Conservation (phyloP, 2,888 invertebrate species). For the Lepidochrysops patricia region DNA sequence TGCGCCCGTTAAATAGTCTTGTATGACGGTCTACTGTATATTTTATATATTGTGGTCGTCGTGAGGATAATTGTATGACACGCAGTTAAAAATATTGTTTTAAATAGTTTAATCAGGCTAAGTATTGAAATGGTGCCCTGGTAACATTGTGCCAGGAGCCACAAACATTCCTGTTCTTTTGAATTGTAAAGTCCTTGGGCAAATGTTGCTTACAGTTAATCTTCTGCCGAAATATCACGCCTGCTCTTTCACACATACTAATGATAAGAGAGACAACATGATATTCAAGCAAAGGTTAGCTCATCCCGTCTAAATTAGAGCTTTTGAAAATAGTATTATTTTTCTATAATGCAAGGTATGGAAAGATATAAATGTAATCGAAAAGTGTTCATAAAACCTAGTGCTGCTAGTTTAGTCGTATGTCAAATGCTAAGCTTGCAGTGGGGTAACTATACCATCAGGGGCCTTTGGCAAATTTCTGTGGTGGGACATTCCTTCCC, state of each 20-base stretch:
- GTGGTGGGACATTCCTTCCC: too few relatives aligned
- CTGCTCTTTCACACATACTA: too few relatives aligned
- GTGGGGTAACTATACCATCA: too few relatives aligned
- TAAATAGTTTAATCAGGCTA: too few relatives aligned
- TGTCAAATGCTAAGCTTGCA: too few relatives aligned
- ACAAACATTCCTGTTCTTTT: background rate
- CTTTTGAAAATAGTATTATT: background rate
- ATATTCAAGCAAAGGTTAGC: too few relatives aligned
- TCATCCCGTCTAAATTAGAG: background rate
- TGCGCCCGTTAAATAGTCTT: background rate
- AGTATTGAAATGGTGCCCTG: too few relatives aligned
- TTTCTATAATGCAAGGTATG: background rate
- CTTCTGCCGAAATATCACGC: too few relatives aligned
- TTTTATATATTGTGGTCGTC: too few relatives aligned
- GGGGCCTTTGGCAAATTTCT: too few relatives aligned
- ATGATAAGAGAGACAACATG: too few relatives aligned
- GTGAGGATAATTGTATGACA: background rate
- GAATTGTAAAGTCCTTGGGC: background rate
- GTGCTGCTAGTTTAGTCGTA: constrained; percentile 54
- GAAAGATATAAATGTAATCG: constrained; percentile 36
- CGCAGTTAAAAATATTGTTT: background rate
- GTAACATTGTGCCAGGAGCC: background rate
- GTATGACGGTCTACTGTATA: background rate
- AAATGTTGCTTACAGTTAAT: too few relatives aligned
- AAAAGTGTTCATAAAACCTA: constrained; percentile 63